These are phyloP conservation scores for Melanchra persicariae DNA, from an alignment of 2,888 invertebrate species.

Conservation along the genomic window DNA sequence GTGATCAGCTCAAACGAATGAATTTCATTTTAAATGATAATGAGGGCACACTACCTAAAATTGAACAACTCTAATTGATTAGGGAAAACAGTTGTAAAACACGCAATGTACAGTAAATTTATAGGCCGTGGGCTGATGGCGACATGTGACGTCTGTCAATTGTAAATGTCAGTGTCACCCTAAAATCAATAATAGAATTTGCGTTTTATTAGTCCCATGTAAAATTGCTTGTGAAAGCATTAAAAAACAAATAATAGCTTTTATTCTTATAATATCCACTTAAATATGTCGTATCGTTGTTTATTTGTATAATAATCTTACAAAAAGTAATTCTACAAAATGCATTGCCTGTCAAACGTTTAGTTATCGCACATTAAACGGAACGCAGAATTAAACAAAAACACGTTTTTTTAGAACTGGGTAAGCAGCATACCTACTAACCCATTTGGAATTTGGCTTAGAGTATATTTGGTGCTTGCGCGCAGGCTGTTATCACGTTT, in stretches of 20 bases:
- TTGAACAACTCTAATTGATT: not conserved
- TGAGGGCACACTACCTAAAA: not conserved
- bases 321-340: too few species aligned
- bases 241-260: not conserved
- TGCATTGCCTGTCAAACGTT: not conserved
- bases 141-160: conserved; percentile 21
- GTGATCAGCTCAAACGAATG: not conserved
- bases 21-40: conserved; percentile 2
- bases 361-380: not conserved
- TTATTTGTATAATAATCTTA: not conserved
- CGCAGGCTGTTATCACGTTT: not conserved
- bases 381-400: not conserved
- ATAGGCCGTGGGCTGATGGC: not conserved
- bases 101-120: conserved; percentile 39
- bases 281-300: too few species aligned
- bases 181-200: conserved; percentile 14
- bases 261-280: not conserved
- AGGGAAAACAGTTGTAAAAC: not conserved
- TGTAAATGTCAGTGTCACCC: conserved; percentile 30
- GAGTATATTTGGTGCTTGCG: not conserved
- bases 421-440: conserved; percentile 1
- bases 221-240: not conserved
- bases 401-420: not conserved
- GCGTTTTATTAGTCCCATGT: conserved; percentile 22
- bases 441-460: not conserved